Conservation (phyloP, 2,113 vertebrate genomes). For the Melierax canorus region DNA sequence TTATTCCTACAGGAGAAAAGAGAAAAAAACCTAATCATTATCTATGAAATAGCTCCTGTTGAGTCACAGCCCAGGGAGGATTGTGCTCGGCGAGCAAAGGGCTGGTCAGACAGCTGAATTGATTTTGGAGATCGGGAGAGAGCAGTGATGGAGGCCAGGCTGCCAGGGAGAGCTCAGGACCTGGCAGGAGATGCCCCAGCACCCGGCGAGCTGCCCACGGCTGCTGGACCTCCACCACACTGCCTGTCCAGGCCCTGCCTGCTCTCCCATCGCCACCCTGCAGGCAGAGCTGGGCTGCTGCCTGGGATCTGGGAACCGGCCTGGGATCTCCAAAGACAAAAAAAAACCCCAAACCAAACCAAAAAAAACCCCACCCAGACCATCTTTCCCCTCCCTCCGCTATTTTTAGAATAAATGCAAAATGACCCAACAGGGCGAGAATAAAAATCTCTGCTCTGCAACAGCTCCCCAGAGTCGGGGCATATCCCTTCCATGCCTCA, state of each 20-base stretch:
- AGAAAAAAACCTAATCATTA: not conserved
- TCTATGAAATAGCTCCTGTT: conserved; percentile 16
- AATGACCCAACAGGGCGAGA: not conserved
- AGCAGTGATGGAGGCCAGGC: not conserved
- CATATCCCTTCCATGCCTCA: not conserved
- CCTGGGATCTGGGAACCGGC: not conserved
- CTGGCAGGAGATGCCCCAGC: not conserved
- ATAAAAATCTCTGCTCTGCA: not conserved
- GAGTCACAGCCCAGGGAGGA: conserved; percentile 25
- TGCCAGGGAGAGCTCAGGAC: not conserved
- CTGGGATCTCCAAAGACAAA: not conserved
- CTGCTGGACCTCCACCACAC: not conserved
- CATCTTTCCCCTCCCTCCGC: not conserved
- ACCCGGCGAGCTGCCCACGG: not conserved
- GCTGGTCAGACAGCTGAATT: not conserved
- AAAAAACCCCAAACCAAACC: too few species aligned
- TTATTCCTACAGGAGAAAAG: conserved; percentile 24
- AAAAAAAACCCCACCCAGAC: not conserved
- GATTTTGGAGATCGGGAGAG: not conserved
- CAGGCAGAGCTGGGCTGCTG: not conserved
- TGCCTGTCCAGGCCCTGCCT: not conserved
- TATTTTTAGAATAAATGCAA: not conserved
- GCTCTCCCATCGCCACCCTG: not conserved
- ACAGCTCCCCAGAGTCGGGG: not conserved
- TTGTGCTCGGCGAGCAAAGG: accelerated